These are phyloP conservation scores for Mola mola DNA, from an alignment of 2,113 vertebrate genomes.

Conservation along the genomic window DNA sequence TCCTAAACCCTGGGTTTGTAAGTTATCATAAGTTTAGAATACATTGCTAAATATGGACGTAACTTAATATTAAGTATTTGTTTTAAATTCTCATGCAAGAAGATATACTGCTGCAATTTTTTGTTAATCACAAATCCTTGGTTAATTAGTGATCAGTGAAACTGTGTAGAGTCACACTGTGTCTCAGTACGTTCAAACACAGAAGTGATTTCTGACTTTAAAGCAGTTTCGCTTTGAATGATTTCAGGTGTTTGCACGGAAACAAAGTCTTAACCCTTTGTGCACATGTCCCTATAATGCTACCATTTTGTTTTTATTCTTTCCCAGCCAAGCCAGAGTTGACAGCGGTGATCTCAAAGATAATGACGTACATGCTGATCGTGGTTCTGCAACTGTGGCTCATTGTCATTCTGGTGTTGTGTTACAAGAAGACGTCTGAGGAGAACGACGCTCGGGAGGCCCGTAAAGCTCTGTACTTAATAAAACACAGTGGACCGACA, in stretches of 20 bases:
- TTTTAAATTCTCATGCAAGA: no score
- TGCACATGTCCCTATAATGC: background rate
- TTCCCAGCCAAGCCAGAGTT: constrained; percentile 85
- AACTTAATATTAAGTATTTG: no score
- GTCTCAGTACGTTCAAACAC: background rate
- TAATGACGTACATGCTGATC: constrained; percentile 91
- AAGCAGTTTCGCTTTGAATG: background rate
- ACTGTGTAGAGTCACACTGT: background rate
- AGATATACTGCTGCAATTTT: no score
- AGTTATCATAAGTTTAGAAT: no score
- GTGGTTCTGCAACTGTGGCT: constrained; percentile 90
- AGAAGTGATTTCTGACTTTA: background rate
- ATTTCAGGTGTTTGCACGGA: background rate
- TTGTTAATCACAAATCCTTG: no score
- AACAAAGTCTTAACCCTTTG: background rate
- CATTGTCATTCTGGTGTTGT: constrained; percentile 87
- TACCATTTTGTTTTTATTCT: constrained; percentile 1
- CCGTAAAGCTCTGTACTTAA: constrained; percentile 67
- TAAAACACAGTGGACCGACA: no score
- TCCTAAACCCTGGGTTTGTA: no score
- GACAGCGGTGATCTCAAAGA: constrained; percentile 86
- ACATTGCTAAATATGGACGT: no score
- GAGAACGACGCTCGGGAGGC: constrained; percentile 82
- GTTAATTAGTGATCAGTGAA: no score
- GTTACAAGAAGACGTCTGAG: constrained; percentile 87